Evolutionary conservation across 1,140 invertebrate species (phyloP), one percentile per base, ranked within the genome.

Genomic region (Nebria ingens): DNA sequence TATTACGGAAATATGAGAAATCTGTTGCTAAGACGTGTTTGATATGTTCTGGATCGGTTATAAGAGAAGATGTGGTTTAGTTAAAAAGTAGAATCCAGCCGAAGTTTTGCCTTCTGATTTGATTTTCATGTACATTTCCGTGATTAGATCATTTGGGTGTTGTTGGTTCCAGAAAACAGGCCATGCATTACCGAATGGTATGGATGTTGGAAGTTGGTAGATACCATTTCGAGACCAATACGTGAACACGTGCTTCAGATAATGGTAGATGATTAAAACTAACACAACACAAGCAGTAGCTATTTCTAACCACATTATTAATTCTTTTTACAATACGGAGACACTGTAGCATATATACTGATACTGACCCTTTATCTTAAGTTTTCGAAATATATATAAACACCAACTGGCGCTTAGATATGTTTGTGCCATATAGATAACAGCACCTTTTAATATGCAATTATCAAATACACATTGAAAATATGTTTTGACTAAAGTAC

Each of bases 21-120:
- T 59, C 57, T 2, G 15, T 59, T 4, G 40, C 23, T 19, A 60
- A 19, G 2, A 61, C 29, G 38, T 40, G 19, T 53, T 61, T 58
- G 17, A 61, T 29, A 22, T 53, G 2, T 22, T 56, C 57, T 17
- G 54, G 29, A 53, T 61, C 57, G 6, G 40, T 45, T 6, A 45
- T 45, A 9, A 45, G 6, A 4, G 17, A 17, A 4, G n/a, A n/a
- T 12, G 9, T 17, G 40, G 40, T 45, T 45, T 45, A 12, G 40
- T 11, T 4, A 45, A 17, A 9, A 45, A 17, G 40, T 45, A 45
- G 4, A 45, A 45, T 11, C 40, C 40, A 17, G 9, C 40, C 3
- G 17, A 12, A 12, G 6, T 12, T 17, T 17, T 9, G 6, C 17
- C 17, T 4, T 12, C 17, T 4, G 40, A 9, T 45, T 17, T 45